Evolutionary conservation across 1,140 invertebrate species (phyloP), one percentile per base, ranked within the genome.

Genomic region (Drosophila leontia): DNA sequence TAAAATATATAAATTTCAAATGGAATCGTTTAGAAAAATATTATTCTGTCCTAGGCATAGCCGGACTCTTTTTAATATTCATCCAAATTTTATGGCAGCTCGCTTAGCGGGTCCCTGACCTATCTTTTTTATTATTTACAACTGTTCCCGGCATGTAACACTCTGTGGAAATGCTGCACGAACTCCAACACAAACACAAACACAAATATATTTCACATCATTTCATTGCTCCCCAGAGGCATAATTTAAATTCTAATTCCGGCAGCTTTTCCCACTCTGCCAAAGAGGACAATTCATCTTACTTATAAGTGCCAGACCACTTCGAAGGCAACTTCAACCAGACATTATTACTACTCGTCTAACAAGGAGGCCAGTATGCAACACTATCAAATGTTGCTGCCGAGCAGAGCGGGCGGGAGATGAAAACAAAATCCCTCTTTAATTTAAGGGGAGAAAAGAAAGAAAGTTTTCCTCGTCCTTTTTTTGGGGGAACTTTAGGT

Each of bases 241-340:
- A 88, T 88, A 88, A 88, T 90, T 88, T 88, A 81, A 80, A 79
- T 86, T 86, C 79, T 87, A 86, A 86, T 86, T 75, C 76, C 70
- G 58, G 48, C 69, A 70, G 41, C 58, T 42, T 42, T 42, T 37
- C 35, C 47, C 57, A 53, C 41, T 75, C 59, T 53, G 56, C 34
- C 39, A 19, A 64, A 47, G 26, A 60, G 63, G 64, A 88, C 84
- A 84, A 87, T 88, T 84, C 85, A 84, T 88, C 84, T 88, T 88
- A 84, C 84, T 88, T 88, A 88, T 84, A 88, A 78, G 76, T 67
- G 74, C 68, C 67, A 80, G 65, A 59, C 69, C 67, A 44, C 68
- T 60, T 60, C 70, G 67, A 51, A 50, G 70, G 63, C 80, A 78
- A 79, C 76, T 82, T 78, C 58, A 82, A 78, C 59, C 80, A 55